Base-by-base conservation (phyloP, 2,113 vertebrate genomes). In the Typhlomys cinereus region DNA sequence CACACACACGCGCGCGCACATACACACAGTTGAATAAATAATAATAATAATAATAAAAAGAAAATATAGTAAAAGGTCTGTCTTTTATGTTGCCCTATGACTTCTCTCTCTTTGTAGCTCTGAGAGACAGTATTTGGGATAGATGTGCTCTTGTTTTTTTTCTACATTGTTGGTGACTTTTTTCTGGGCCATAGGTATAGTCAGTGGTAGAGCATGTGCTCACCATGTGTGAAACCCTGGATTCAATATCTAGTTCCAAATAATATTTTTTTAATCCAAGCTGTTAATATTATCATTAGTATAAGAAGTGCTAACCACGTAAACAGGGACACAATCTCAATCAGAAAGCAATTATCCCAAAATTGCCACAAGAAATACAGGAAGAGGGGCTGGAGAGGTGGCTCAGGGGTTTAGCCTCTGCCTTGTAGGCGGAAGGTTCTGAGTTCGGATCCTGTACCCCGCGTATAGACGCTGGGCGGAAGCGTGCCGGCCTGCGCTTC, bases 281-380 rank as follows among this genome's bases (percentile, higher is more conserved):
- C 4, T 90, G 36, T 23, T 84, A 57, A 7, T 78, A 73, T 69
- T 92, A 34, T 7, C 3, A 71, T 86, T 91, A 54, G 41, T 44
- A 50, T 50, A 62, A 84, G 70, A 84, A 83, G 27, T 75, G 39
- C 23, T 80, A 39, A 46, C 62, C 64, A 25, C 29, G 85, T 81
- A 48, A 70, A 59, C 11, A n/a, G 46, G 75, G 23, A 85, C 23
- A 61, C 36, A 71, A 75, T 67, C 67, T 85, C 66, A 74, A 83
- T 66, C 31, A 86, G 57, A 75, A 88, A 84, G 57, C 86, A 69
- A 9, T 75, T 89, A 74, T 83, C 61, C 29, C 70, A n/a, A 84
- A 90, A 71, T 9, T 48, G 5, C 14, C 34, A 71, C 54, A 71
- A 64, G 34, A 74, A 52, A 75, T 69, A 5, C 21, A 62, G 2